A percentile compares a stretch with the other conserved stretches of the same genome.
These are phyloP conservation scores for Orthosia incerta DNA, from an alignment of 2,888 invertebrate genomes.

Conservation along the genomic window DNA sequence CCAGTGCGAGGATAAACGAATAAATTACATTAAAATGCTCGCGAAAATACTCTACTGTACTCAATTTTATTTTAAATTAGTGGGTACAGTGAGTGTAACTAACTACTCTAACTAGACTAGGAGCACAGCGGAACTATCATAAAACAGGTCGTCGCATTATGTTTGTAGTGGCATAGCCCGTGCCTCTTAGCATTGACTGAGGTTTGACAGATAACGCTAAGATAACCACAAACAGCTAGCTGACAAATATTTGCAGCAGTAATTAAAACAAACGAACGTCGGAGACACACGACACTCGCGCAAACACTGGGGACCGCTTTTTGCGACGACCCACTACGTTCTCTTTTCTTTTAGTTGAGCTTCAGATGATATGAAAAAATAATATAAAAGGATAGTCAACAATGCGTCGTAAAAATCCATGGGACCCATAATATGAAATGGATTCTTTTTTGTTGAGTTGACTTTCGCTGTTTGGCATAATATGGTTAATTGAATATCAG, in stretches of 20 bases:
- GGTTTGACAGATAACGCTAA: constrained; percentile 89
- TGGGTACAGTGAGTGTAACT: neutral
- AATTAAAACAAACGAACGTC: constrained; percentile 85
- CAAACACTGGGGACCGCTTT: constrained; percentile 78
- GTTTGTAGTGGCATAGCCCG: constrained; percentile 78
- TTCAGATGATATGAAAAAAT: constrained; percentile 53
- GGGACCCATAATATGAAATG: constrained; percentile 25
- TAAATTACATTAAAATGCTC: too few species aligned
- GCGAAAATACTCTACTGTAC: too few species aligned
- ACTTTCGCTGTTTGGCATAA: neutral
- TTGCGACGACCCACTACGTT: constrained; percentile 74
- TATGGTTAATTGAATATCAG: constrained; percentile 7
- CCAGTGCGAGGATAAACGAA: too few species aligned
- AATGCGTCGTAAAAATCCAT: constrained; percentile 45
- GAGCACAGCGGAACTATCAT: constrained; percentile 57
- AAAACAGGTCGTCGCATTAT: constrained; percentile 60
- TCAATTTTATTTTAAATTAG: too few species aligned
- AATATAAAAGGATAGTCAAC: constrained; percentile 55
- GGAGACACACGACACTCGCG: constrained; percentile 76
- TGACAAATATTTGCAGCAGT: constrained; percentile 87
- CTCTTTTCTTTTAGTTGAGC: constrained; percentile 66
- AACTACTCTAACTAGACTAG: neutral
- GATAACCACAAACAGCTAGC: constrained; percentile 87
- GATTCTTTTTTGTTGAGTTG: constrained; percentile 21
- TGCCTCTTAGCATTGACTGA: constrained; percentile 89